A percentile compares a stretch with the other conserved stretches of the same genome.
Evolutionary conservation across 2,888 invertebrate species (phyloP).

Genomic region (Dicycla oo): DNA sequence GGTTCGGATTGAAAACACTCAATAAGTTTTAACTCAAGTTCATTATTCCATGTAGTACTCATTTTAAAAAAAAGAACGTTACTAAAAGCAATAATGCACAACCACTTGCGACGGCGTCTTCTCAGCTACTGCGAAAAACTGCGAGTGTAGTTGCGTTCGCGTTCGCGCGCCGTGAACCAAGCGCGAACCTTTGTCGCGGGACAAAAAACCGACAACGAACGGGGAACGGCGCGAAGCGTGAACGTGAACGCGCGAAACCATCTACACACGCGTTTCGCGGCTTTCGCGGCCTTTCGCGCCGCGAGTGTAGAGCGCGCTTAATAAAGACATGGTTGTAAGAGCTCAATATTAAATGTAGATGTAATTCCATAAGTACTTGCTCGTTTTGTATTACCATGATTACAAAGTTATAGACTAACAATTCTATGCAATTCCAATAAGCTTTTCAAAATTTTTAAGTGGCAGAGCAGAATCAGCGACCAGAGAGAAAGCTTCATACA

Average conservation of each 20-base stretch:
- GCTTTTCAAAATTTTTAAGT: too few relatives aligned
- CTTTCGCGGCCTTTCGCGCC: not conserved
- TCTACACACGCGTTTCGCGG: not conserved
- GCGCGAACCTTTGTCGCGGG: not conserved
- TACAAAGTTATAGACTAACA: not conserved
- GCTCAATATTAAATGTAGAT: too few relatives aligned
- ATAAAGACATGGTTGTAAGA: too few relatives aligned
- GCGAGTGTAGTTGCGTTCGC: not conserved
- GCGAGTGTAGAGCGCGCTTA: not conserved
- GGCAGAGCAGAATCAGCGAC: not conserved
- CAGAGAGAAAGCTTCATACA: too few relatives aligned
- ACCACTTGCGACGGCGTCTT: too few relatives aligned
- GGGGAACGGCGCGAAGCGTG: not conserved
- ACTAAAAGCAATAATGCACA: too few relatives aligned
- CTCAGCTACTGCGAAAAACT: not conserved
- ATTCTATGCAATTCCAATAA: not conserved
- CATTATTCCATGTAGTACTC: too few relatives aligned
- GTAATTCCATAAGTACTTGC: too few relatives aligned
- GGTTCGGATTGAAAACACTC: conserved; percentile 1
- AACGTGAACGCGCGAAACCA: not conserved
- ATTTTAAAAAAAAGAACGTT: too few relatives aligned
- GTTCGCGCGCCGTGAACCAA: not conserved
- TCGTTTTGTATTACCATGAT: not conserved
- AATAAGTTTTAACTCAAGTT: too few relatives aligned
- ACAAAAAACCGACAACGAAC: not conserved